A percentile compares a stretch with the other conserved stretches of the same genome.
Evolutionary conservation across 2,888 invertebrate genomes (phyloP).

Genomic region (Drosophila infuscata): DNA sequence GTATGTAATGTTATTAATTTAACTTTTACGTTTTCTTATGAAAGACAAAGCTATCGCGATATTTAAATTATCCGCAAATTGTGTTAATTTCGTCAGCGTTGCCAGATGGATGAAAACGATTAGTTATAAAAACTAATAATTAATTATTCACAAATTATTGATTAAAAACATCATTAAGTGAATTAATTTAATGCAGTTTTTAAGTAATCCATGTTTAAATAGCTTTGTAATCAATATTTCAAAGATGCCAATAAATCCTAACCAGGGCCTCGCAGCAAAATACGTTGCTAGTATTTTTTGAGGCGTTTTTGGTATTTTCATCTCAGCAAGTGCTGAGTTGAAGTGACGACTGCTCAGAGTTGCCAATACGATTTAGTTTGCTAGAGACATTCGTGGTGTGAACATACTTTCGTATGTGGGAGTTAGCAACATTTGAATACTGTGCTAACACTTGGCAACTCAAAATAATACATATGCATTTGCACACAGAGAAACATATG

Average conservation of each 20-base stretch:
- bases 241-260: not conserved
- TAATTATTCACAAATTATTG: not conserved
- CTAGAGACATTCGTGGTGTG: constrained; percentile 60
- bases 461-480: constrained; percentile 48
- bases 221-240: not conserved
- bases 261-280: constrained; percentile 5
- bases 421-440: constrained; percentile 51
- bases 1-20: not conserved
- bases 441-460: constrained; percentile 62
- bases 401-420: constrained; percentile 47
- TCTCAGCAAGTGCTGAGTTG: not conserved
- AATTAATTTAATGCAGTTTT: not conserved
- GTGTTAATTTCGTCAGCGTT: not conserved
- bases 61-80: not conserved
- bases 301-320: constrained; percentile 57
- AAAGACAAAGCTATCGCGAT: not conserved
- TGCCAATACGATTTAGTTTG: constrained; percentile 51
- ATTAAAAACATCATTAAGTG: not conserved
- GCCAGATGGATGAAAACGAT: not conserved
- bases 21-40: not conserved
- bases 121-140: not conserved
- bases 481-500: constrained; percentile 44
- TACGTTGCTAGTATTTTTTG: constrained; percentile 13
- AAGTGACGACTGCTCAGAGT: constrained; percentile 40
- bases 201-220: not conserved